Base-by-base conservation (phyloP, 2,113 vertebrate species). In the Accipiter virgatus region DNA sequence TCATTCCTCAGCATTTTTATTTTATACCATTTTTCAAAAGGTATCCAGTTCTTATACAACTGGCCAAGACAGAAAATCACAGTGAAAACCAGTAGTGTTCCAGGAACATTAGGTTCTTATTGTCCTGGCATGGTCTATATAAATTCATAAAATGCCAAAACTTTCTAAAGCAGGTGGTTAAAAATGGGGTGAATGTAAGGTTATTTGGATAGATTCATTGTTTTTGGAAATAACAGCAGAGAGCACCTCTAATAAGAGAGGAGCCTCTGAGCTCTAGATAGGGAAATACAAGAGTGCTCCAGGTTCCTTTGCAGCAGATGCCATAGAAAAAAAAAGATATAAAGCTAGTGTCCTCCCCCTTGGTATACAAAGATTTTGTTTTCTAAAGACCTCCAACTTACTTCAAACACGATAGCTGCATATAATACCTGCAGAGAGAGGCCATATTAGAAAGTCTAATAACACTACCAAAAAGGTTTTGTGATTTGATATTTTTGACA, bases 1-100 rank as follows among this genome's bases (percentile, higher is more conserved):
- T 81, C 91, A 94, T 94, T 95, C 72, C 59, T 97, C 95, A 96
- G 86, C 83, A 29, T 83, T 96, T 97, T 91, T 80, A 79, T 90
- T 82, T 96, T 45, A 9, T 50, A 47, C 45, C 48, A 43, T 84
- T 94, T 90, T 68, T 86, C 77, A 80, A 25, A 63, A 67, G 15
- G 45, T 52, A 61, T 86, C 71, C 84, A 88, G 34, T n/a, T 91
- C 78, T 77, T 10, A 7, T 1, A 56, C 68, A 47, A 21, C 25
- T 71, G 71, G 88, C 66, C 82, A 96, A 97, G 88, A 55, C 82
- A 95, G 62, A 89, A 88, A 72, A 56, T 67, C 82, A 50, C 79
- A 91, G 93, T 10, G 53, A 96, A 91, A 71, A 32, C 21, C 70
- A 94, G 53, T 10, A n/a, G 34, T 22, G 79, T 75, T 96, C 75